These are phyloP conservation scores for Lepidocyrtinus sp. DNA, from an alignment of 2,888 invertebrate genomes.

Conservation along the genomic window DNA sequence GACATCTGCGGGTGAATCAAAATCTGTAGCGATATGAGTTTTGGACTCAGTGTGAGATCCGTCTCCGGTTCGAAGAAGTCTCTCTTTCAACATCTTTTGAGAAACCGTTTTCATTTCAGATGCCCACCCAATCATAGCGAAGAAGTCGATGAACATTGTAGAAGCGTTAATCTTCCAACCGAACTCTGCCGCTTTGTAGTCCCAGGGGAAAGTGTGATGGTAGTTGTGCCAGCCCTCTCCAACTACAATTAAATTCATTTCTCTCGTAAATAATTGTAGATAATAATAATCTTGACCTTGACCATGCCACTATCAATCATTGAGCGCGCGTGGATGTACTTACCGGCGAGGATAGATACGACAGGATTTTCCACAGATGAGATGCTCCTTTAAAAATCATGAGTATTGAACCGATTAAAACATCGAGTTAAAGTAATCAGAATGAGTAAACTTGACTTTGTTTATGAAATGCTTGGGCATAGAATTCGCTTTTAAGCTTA, in stretches of 20 bases:
- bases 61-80: not conserved
- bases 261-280: too few relatives aligned
- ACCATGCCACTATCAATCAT: too few relatives aligned
- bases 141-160: slow-evolving; percentile 84
- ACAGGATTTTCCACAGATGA: slow-evolving; percentile 19
- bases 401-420: too few relatives aligned
- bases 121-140: slow-evolving; percentile 87
- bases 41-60: not conserved
- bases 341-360: slow-evolving; percentile 24
- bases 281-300: too few relatives aligned
- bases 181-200: too few relatives aligned
- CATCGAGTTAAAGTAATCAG: not conserved
- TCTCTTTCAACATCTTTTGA: slow-evolving; percentile 28
- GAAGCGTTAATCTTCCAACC: slow-evolving; percentile 78
- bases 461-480: too few relatives aligned
- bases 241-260: too few relatives aligned
- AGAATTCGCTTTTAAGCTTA: slow-evolving; percentile 12
- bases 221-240: too few relatives aligned
- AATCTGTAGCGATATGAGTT: not conserved
- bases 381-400: slow-evolving; percentile 33
- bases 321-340: too few relatives aligned
- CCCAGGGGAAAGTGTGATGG: too few relatives aligned
- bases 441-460: not conserved
- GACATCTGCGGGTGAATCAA: not conserved
- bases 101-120: slow-evolving; percentile 83